Conservation (phyloP, 2,888 invertebrate genomes). For the Oxycera nigricornis region DNA sequence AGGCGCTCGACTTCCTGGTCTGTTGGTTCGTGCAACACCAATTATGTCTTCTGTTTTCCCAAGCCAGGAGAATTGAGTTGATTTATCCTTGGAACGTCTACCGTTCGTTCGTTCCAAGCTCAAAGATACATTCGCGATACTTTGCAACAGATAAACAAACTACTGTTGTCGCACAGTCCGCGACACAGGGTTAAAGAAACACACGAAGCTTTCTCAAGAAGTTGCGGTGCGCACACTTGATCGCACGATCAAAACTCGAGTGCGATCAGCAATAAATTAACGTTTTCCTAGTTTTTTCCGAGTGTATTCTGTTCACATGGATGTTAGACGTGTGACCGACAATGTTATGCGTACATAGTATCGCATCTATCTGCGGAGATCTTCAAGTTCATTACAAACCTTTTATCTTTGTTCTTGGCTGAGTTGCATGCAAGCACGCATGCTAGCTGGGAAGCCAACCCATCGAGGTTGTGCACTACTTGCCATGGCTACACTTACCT, state of each 20-base stretch:
- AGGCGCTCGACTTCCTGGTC: constrained; percentile 7
- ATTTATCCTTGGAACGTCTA: constrained; percentile 19
- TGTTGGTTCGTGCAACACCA: background rate
- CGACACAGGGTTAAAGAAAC: too few relatives aligned
- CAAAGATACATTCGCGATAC: too few relatives aligned
- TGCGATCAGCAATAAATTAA: background rate
- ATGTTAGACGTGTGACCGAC: background rate
- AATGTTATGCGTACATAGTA: background rate
- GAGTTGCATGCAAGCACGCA: background rate
- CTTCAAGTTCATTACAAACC: constrained; percentile 25
- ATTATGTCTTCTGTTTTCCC: background rate
- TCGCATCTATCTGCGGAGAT: background rate
- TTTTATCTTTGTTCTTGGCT: background rate
- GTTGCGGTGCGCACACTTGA: background rate
- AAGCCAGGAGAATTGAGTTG: background rate
- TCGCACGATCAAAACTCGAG: background rate
- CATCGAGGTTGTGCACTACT: background rate
- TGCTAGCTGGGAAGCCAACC: too few relatives aligned
- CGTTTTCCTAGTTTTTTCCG: background rate
- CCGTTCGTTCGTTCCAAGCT: too few relatives aligned
- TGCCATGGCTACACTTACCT: constrained; percentile 7
- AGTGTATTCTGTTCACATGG: background rate
- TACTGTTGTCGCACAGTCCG: too few relatives aligned
- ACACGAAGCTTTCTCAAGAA: too few relatives aligned
- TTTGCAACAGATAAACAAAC: too few relatives aligned